Conservation (phyloP, 2,113 vertebrate species). For the Procavia capensis region DNA sequence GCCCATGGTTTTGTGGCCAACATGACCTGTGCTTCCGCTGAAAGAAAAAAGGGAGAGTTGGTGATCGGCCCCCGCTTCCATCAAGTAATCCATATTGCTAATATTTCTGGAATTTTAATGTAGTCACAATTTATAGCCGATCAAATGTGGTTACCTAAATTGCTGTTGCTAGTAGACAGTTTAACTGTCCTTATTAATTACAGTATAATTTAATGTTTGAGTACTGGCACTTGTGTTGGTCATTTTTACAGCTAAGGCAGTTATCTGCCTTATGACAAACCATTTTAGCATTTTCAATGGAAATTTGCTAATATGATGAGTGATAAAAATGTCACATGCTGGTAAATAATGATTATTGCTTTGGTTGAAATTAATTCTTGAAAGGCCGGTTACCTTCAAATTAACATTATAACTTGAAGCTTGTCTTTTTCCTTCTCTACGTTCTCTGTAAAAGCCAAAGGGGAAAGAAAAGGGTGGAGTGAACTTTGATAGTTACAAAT, state of each 20-base stretch:
- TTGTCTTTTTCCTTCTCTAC: conserved; percentile 80
- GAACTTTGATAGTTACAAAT: conserved; percentile 61
- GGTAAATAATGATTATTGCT: conserved; percentile 92
- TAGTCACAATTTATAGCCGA: conserved; percentile 97
- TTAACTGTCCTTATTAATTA: conserved; percentile 99
- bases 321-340: conserved; percentile 90
- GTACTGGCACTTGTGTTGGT: conserved; percentile 90
- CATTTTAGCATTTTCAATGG: conserved; percentile 91
- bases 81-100: conserved; percentile 97
- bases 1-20: conserved; percentile 95
- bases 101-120: conserved; percentile 99
- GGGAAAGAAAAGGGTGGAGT: background rate
- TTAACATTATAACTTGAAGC: conserved; percentile 88
- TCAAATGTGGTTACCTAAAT: conserved; percentile 99
- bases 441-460: conserved; percentile 48
- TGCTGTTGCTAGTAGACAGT: conserved; percentile 98
- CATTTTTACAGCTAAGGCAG: conserved; percentile 91
- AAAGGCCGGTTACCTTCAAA: conserved; percentile 91
- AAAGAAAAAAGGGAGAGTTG: conserved; percentile 86
- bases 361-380: conserved; percentile 90
- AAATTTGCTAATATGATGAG: conserved; percentile 91
- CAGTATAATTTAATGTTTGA: conserved; percentile 96
- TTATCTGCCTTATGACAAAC: conserved; percentile 92
- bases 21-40: conserved; percentile 92
- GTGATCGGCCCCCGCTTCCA: conserved; percentile 94